These are phyloP conservation scores for Ostrea denselamellosa DNA, from an alignment of 1,140 invertebrate genomes.

Conservation along the genomic window DNA sequence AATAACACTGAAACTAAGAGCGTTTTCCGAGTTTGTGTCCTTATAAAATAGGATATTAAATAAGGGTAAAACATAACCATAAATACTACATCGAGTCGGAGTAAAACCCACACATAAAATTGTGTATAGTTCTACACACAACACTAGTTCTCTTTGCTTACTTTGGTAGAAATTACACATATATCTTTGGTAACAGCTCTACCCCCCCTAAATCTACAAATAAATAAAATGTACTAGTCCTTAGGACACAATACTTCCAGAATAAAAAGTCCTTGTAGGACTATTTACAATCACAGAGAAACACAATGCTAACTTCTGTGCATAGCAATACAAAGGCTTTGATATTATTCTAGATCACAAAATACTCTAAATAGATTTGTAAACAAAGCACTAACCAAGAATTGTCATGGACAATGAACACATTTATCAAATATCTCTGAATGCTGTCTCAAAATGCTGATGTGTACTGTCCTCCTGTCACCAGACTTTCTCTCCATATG, in stretches of 20 bases:
- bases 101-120: not conserved
- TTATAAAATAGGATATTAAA: not conserved
- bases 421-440: slow-evolving; percentile 7
- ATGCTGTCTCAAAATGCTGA: slow-evolving; percentile 16
- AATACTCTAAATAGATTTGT: slow-evolving; percentile 30
- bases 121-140: not conserved
- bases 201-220: slow-evolving; percentile 8
- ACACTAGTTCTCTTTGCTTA: not conserved
- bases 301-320: slow-evolving; percentile 25
- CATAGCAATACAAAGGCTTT: slow-evolving; percentile 21
- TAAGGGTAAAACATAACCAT: not conserved
- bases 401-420: slow-evolving; percentile 37
- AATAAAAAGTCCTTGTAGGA: slow-evolving; percentile 31
- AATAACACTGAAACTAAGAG: not conserved
- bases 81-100: not conserved
- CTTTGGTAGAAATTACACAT: not conserved
- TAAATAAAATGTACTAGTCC: not conserved
- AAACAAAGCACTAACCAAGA: slow-evolving; percentile 34
- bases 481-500: not conserved
- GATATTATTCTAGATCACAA: slow-evolving; percentile 6
- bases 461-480: slow-evolving; percentile 6
- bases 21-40: slow-evolving; percentile 5
- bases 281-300: slow-evolving; percentile 14
- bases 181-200: not conserved
- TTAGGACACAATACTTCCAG: slow-evolving; percentile 10